A percentile compares a stretch with the other conserved stretches of the same genome.
phyloP scores from a whole-genome alignment of 2,113 vertebrate genomes.

The Gymnarchus niloticus region DNA sequence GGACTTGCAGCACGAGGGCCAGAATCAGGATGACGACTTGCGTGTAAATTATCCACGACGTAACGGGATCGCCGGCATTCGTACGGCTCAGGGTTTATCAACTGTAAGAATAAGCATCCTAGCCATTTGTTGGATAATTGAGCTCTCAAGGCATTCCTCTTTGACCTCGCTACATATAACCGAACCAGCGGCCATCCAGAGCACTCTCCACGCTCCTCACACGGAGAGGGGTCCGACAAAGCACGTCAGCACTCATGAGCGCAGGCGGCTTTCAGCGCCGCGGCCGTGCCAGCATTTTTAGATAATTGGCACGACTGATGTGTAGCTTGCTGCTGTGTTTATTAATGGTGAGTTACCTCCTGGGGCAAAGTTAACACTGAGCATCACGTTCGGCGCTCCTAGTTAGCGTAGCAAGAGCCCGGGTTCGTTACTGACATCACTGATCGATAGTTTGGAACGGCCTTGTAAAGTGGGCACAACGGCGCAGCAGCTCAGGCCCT shows the following conservation, averaged over 20 bases:
- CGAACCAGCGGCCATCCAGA: not conserved
- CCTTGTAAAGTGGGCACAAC: not conserved
- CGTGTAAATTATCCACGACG: not conserved
- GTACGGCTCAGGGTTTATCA: not conserved
- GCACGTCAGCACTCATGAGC: not conserved
- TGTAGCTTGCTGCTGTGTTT: not conserved
- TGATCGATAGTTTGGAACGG: not conserved
- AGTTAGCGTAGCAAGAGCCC: not conserved
- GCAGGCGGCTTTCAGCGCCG: not conserved
- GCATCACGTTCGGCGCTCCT: not conserved
- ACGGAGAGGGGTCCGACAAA: not conserved
- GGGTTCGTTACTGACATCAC: not conserved
- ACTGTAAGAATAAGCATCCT: not conserved
- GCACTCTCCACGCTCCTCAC: no score
- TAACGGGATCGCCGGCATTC: not conserved
- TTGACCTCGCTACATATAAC: not conserved
- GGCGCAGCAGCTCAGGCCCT: not conserved
- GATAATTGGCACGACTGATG: conserved; percentile 1
- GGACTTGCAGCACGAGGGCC: not conserved
- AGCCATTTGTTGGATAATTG: not conserved
- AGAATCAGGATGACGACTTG: not conserved
- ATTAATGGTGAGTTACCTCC: not conserved
- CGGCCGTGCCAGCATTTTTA: not conserved
- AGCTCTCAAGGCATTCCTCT: not conserved
- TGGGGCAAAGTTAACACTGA: not conserved